Base-by-base conservation (phyloP, 2,797 vertebrate species). In the Martes flavigula region DNA sequence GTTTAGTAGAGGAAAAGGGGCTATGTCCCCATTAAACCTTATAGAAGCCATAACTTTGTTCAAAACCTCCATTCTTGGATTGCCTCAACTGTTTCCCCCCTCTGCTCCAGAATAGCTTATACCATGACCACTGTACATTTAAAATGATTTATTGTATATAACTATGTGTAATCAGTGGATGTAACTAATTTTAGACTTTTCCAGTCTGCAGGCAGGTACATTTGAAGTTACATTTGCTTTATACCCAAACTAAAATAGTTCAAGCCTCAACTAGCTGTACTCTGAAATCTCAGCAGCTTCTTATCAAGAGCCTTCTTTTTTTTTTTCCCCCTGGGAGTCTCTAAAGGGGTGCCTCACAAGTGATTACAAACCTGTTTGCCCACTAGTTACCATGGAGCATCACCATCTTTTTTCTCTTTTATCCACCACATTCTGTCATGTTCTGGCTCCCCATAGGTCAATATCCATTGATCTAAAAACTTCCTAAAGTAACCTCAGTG, bases 211-310 rank as follows among this genome's bases (percentile, higher is more conserved):
- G 43, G 56, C 84, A 60, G n/a, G n/a, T 84, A 85, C 40, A 30
- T 73, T 43, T 70, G 27, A 96, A 84, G 40, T 78, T 92, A 88
- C 20, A 70, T 78, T 84, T 92, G 78, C 84, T 43, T 78, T 83
- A 60, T 60, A 40, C 17, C n/a, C 72, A 93, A 89, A 64, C 51
- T 70, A 51, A 85, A 68, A 62, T 72, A 40, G 32, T 60, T 78
- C 46, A 54, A 21, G 70, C n/a, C 70, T n/a, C 38, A 77, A n/a
- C 11, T 30, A 85, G 51, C 85, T 81, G 58, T 93, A 21, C 27
- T 92, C 7, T 43, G 15, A 84, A 62, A 10, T 35, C 38, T 79
- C 62, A 79, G 21, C 43, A 77, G 85, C 60, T 32, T 62, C 79
- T 64, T 51, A 79, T 7, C 72, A 75, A 66, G 72, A 73, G 13